Conservation (phyloP, 2,888 invertebrate species). For the Ormyrus rosae region DNA sequence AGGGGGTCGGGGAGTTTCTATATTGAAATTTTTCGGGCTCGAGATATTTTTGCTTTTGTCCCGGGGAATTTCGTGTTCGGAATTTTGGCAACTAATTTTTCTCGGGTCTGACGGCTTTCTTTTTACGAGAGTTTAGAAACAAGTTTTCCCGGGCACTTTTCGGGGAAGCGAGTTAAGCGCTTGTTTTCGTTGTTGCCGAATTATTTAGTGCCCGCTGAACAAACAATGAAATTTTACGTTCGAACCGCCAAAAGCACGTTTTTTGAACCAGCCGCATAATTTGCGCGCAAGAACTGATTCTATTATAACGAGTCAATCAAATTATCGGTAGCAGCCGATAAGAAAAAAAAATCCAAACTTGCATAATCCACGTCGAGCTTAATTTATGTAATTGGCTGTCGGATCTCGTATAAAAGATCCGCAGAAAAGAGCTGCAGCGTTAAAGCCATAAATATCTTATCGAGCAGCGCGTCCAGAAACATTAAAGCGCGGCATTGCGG, state of each 20-base stretch:
- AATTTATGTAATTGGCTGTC: constrained; percentile 34
- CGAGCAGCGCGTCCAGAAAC: neutral
- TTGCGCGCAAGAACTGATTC: neutral
- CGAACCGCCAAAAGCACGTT: too few species aligned
- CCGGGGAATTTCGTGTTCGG: neutral
- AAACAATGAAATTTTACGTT: neutral
- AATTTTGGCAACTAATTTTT: neutral
- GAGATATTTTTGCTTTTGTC: constrained; percentile 30
- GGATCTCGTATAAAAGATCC: neutral
- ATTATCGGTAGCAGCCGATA: neutral
- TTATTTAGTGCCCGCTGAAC: too few species aligned
- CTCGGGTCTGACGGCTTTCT: too few species aligned
- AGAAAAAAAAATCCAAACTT: neutral
- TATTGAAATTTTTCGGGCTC: constrained; percentile 21
- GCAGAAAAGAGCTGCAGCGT: constrained; percentile 12
- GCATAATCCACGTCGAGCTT: constrained; percentile 13
- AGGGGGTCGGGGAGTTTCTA: neutral
- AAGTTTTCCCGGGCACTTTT: too few species aligned
- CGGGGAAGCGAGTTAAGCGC: too few species aligned
- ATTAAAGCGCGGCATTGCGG: constrained; percentile 1
- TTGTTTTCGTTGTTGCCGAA: too few species aligned
- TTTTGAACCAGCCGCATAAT: neutral
- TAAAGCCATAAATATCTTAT: constrained; percentile 37
- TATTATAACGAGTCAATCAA: constrained; percentile 22
- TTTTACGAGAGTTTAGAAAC: too few species aligned